These are phyloP conservation scores for Ptychobarbus kaznakovi DNA, from an alignment of 2,797 vertebrate species.

Conservation along the genomic window DNA sequence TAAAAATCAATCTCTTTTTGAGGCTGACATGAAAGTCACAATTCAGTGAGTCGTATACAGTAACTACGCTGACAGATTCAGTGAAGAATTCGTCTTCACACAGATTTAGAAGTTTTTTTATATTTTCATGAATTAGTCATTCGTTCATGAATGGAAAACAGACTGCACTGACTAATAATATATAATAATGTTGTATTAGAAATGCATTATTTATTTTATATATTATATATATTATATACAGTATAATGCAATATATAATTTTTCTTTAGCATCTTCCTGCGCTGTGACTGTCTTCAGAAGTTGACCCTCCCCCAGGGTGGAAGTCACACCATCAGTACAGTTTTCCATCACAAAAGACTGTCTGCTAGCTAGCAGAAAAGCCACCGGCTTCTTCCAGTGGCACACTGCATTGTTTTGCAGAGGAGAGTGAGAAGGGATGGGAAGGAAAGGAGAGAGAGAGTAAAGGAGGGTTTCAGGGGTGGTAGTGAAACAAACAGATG, in stretches of 20 bases:
- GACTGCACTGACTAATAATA: neutral
- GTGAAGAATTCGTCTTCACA: neutral
- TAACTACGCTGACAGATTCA: neutral
- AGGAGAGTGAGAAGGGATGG: conserved; percentile 18
- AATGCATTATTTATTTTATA: neutral
- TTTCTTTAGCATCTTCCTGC: conserved; percentile 59
- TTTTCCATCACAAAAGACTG: conserved; percentile 77
- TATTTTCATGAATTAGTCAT: neutral
- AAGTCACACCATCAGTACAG: conserved; percentile 80
- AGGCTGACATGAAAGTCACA: neutral
- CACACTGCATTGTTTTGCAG: conserved; percentile 42
- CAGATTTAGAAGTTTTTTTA: neutral
- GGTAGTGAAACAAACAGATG: conserved; percentile 66
- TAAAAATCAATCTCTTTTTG: neutral
- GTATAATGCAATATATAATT: neutral
- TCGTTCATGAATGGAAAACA: neutral
- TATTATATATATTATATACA: conserved; percentile 37
- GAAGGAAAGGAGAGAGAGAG: conserved; percentile 8
- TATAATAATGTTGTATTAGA: conserved; percentile 4
- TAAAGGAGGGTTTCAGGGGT: conserved; percentile 10
- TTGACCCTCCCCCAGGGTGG: conserved; percentile 77
- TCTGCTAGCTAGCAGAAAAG: conserved; percentile 69
- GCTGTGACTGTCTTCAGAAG: conserved; percentile 59
- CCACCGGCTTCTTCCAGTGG: conserved; percentile 63
- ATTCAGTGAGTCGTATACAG: neutral